phyloP scores from a whole-genome alignment of 2,888 invertebrate genomes.

The Noctua comes region DNA sequence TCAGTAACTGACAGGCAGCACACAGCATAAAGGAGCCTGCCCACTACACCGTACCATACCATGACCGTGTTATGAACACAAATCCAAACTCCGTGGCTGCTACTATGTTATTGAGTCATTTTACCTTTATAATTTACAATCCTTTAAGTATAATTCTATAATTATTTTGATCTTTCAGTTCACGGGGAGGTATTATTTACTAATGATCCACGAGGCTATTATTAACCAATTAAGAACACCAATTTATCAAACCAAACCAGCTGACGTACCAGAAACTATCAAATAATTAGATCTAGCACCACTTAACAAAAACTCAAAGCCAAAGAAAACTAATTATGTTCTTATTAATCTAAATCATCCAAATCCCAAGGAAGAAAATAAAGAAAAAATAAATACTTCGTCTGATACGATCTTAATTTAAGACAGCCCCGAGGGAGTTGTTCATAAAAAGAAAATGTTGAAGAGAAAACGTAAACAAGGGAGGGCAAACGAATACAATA shows the following conservation, averaged over 20 bases:
- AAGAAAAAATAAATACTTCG: constrained; percentile 65
- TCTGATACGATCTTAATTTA: constrained; percentile 69
- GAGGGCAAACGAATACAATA: constrained; percentile 72
- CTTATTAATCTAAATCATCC: constrained; percentile 63
- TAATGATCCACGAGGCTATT: background rate
- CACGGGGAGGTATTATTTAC: background rate
- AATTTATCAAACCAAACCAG: constrained; percentile 42
- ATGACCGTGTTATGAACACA: no score
- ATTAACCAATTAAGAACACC: constrained; percentile 11
- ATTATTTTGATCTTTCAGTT: background rate
- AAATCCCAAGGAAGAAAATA: constrained; percentile 54
- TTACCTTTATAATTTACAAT: background rate
- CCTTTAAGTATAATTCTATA: background rate
- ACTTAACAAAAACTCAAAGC: constrained; percentile 40
- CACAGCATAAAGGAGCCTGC: background rate
- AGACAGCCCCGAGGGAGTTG: constrained; percentile 63
- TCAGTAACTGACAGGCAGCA: background rate
- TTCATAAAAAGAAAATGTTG: constrained; percentile 66
- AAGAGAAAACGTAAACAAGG: constrained; percentile 63
- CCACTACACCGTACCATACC: no score
- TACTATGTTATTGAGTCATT: no score
- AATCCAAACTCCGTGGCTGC: background rate
- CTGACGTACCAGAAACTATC: constrained; percentile 35
- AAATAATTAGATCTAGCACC: constrained; percentile 51
- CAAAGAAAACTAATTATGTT: constrained; percentile 60